phyloP scores from a whole-genome alignment of 2,113 vertebrate species.

The Tragelaphus strepsiceros region DNA sequence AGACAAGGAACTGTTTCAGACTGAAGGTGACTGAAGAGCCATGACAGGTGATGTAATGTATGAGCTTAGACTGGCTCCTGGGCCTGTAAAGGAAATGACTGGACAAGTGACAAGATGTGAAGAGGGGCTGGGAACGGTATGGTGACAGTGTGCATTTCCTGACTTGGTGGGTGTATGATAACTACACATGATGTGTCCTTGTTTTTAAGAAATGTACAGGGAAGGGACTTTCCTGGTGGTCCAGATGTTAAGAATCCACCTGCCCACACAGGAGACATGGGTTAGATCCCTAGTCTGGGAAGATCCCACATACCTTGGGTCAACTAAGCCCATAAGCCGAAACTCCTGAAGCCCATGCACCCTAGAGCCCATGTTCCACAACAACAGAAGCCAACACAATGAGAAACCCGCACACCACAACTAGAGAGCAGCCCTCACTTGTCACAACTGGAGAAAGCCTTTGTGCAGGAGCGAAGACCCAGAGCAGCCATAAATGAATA shows the following conservation, averaged over 20 bases:
- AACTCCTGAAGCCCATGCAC: neutral
- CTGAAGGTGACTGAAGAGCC: neutral
- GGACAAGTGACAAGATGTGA: neutral
- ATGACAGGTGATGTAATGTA: neutral
- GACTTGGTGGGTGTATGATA: neutral
- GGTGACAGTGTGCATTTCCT: neutral
- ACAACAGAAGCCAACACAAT: neutral
- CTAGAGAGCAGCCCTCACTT: neutral
- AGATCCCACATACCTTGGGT: neutral
- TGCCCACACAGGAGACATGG: neutral
- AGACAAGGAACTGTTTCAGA: neutral
- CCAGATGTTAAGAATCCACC: neutral
- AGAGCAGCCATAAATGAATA: neutral
- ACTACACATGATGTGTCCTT: neutral
- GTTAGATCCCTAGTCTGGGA: neutral
- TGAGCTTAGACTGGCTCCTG: neutral
- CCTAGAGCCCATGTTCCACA: neutral
- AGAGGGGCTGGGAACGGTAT: neutral
- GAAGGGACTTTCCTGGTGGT: neutral
- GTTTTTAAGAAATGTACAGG: slow-evolving; percentile 7
- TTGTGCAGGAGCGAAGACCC: neutral
- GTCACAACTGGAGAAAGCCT: neutral
- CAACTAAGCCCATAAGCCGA: neutral
- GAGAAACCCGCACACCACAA: neutral
- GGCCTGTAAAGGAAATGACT: neutral